A percentile compares a stretch with the other conserved stretches of the same genome.
These are phyloP conservation scores for Podargus strigoides DNA, from an alignment of 2,797 vertebrate genomes.

Conservation along the genomic window DNA sequence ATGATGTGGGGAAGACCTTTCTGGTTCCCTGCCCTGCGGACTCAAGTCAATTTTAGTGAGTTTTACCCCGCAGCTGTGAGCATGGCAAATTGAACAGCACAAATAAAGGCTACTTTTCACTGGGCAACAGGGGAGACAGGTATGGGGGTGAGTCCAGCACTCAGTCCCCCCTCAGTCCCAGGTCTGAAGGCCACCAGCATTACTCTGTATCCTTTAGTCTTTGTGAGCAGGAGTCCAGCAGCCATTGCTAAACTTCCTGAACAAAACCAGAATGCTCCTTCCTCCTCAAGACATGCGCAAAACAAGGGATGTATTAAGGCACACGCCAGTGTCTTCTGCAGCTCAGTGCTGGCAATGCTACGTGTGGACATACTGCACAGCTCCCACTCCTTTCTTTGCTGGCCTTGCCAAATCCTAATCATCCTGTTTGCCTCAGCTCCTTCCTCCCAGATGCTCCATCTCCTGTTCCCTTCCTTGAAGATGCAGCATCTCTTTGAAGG, in stretches of 20 bases:
- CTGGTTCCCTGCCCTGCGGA: slow-evolving; percentile 25
- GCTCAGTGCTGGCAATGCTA: background rate
- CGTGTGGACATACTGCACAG: background rate
- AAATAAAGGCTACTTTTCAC: slow-evolving; percentile 33
- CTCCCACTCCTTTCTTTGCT: background rate
- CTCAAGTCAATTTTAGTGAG: slow-evolving; percentile 56
- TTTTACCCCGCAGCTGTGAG: slow-evolving; percentile 11
- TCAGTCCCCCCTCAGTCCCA: background rate
- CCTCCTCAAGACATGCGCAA: accelerated
- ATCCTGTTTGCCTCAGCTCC: slow-evolving; percentile 16
- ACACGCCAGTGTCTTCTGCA: background rate
- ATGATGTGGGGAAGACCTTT: slow-evolving; percentile 27
- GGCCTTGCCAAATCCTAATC: slow-evolving; percentile 16
- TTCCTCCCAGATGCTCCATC: slow-evolving; percentile 22
- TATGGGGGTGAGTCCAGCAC: background rate
- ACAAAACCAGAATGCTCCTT: background rate
- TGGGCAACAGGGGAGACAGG: background rate
- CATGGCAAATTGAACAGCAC: slow-evolving; percentile 11
- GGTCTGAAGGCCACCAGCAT: background rate
- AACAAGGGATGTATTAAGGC: background rate
- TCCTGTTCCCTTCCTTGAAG: slow-evolving; percentile 28
- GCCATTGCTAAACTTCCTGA: background rate
- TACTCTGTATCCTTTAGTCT: background rate
- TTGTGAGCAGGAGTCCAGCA: background rate
- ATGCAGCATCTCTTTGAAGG: background rate